These are phyloP conservation scores for Dynastes tityus DNA, from an alignment of 2,888 invertebrate species.

Conservation along the genomic window DNA sequence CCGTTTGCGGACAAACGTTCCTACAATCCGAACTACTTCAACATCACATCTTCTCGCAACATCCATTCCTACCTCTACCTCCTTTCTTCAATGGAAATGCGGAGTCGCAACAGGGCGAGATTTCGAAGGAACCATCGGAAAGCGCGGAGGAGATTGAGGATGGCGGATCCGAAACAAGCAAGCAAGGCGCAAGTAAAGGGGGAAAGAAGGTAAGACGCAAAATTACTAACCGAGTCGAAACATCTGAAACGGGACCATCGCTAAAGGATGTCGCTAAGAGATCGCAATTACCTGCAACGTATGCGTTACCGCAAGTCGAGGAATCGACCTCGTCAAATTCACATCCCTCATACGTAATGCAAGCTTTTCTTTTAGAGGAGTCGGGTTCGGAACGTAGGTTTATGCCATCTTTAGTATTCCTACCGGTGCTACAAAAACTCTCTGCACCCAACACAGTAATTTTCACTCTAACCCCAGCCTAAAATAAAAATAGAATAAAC, in stretches of 20 bases:
- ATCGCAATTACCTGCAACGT: constrained; percentile 76
- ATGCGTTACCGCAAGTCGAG: constrained; percentile 75
- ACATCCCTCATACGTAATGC: constrained; percentile 81
- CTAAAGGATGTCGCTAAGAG: constrained; percentile 73
- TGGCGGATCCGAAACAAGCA: constrained; percentile 43
- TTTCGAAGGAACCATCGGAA: constrained; percentile 62
- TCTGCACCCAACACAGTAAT: constrained; percentile 91
- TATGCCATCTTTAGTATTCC: constrained; percentile 93
- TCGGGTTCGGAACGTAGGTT: constrained; percentile 74
- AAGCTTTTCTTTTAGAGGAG: constrained; percentile 91
- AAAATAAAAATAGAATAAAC: constrained; percentile 64
- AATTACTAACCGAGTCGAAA: constrained; percentile 61
- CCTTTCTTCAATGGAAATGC: constrained; percentile 69
- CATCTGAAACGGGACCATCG: constrained; percentile 71
- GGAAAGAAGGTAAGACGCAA: constrained; percentile 65
- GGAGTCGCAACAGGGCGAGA: constrained; percentile 64
- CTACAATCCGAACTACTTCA: constrained; percentile 75
- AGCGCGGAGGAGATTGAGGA: constrained; percentile 61
- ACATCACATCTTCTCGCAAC: constrained; percentile 77
- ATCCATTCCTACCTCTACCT: constrained; percentile 70
- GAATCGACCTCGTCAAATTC: constrained; percentile 37
- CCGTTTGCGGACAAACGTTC: constrained; percentile 75
- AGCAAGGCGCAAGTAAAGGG: constrained; percentile 62
- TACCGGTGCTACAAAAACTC: constrained; percentile 92
- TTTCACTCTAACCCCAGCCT: constrained; percentile 95